Base-by-base conservation (phyloP, 2,113 vertebrate genomes). In the Rynchops niger region DNA sequence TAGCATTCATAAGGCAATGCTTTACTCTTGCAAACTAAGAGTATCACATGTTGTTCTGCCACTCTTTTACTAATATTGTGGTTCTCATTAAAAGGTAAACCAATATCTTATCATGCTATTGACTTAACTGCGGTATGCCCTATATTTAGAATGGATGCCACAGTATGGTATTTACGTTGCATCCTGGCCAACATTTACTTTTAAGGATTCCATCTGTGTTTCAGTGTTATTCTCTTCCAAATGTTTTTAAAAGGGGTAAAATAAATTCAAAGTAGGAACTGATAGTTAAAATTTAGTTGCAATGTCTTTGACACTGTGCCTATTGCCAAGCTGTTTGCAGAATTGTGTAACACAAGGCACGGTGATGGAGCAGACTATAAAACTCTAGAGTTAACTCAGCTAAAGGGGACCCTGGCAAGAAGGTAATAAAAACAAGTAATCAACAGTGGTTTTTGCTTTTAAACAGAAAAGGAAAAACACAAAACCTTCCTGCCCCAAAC, bases 71-170 rank as follows among this genome's bases (percentile, higher is more conserved):
- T 87, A 74, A 92, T 77, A 67, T 18, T 82, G 66, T 53, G 50
- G 56, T 17, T 72, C 50, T 90, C 70, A 56, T 92, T 78, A 95
- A 94, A 96, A 97, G 66, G 85, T 96, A 97, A 97, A 90, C 87
- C 70, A 58, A 43, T 94, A 93, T 83, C 79, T 61, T 86, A 58
- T 40, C 58, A 15, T 34, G 67, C 73, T 94, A 58, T 88, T 89
- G 85, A 80, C 85, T 89, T 87, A 86, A 50, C 77, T 92, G 86
- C 12, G 29, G 91, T 50, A n/a, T 71, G 47, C 47, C 55, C 85
- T 87, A 45, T 90, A 82, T 95, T 90, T 96, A 92, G 97, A 82
- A 76, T 6, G 19, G 70, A 85, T 86, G 56, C 84, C 92, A 82
- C 79, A 71, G 84, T 66, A 29, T 8, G 70, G 69, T 94, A 40